phyloP scores from a whole-genome alignment of 37 sponge, comb jelly and placozoan species.

The Mnemiopsis leidyi region DNA sequence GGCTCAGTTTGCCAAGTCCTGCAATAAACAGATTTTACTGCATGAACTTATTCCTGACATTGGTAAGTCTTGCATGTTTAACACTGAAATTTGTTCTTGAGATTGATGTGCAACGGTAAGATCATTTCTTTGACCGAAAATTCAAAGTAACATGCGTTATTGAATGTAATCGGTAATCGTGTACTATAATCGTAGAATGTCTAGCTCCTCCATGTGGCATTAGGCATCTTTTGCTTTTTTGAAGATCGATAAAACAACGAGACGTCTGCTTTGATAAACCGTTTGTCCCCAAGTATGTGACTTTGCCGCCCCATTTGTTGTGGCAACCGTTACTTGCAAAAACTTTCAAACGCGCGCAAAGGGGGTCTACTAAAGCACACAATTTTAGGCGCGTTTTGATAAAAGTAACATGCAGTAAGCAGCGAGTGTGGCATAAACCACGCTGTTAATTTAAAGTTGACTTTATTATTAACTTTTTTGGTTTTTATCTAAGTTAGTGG shows the following conservation, averaged over 20 bases:
- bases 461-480: too few relatives aligned
- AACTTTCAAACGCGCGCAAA: background rate
- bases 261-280: background rate
- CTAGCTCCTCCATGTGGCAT: background rate
- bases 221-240: background rate
- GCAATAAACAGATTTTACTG: too few relatives aligned
- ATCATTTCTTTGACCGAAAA: background rate
- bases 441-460: background rate
- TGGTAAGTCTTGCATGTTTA: too few relatives aligned
- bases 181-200: background rate
- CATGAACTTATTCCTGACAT: too few relatives aligned
- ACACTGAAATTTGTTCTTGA: background rate
- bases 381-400: background rate
- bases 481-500: too few relatives aligned
- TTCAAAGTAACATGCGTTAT: background rate
- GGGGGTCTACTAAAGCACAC: constrained; percentile 46
- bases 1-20: too few relatives aligned
- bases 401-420: constrained; percentile 21
- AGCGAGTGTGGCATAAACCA: constrained; percentile 31
- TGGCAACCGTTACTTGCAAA: constrained; percentile 65
- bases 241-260: background rate
- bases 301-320: constrained; percentile 47
- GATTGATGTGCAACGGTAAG: background rate
- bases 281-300: background rate
- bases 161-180: too few relatives aligned